phyloP scores from a whole-genome alignment of 2,888 invertebrate genomes.

The Eupithecia subumbrata region DNA sequence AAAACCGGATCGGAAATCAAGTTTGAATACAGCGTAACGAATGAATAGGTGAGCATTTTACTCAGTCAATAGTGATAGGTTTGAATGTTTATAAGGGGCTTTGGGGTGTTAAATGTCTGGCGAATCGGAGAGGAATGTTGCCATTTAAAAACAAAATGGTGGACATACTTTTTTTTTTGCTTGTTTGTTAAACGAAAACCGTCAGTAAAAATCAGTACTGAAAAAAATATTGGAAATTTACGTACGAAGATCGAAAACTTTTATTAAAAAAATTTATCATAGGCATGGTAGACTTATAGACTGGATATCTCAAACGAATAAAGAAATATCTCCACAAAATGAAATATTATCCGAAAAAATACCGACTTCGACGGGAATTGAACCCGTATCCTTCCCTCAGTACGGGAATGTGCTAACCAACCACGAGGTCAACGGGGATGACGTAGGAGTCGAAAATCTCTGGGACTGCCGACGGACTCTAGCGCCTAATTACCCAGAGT shows the following conservation, averaged over 20 bases:
- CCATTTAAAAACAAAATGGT: background rate
- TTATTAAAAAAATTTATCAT: background rate
- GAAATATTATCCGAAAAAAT: no score
- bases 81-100: background rate
- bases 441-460: no score
- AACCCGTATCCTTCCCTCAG: no score
- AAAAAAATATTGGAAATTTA: background rate
- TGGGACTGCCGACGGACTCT: no score
- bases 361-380: no score
- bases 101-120: background rate
- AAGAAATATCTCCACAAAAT: background rate
- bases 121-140: background rate
- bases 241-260: background rate
- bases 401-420: no score
- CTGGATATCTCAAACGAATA: background rate
- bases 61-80: background rate
- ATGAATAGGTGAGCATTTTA: conserved; percentile 12
- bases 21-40: conserved; percentile 29
- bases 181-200: background rate
- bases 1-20: conserved; percentile 37
- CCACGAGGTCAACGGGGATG: no score
- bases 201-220: background rate
- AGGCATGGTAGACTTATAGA: no score
- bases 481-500: no score
- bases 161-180: background rate